phyloP scores from a whole-genome alignment of 2,113 vertebrate species.

The Ornithorhynchus anatinus region DNA sequence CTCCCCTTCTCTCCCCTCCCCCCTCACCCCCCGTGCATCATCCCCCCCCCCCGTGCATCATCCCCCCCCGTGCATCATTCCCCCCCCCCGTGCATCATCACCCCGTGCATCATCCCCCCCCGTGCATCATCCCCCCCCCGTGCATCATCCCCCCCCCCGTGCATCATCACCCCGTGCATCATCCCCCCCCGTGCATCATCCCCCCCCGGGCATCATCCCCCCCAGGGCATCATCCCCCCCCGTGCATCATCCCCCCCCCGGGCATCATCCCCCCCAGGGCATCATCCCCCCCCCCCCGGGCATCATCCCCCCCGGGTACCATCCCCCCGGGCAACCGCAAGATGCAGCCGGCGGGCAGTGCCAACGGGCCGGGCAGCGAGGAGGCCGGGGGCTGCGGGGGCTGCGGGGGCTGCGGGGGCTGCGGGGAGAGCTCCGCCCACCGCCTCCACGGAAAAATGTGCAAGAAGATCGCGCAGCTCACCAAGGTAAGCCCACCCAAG shows the following conservation, averaged over 20 bases:
- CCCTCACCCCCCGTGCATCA: background rate
- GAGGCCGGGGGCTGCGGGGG: too few species aligned
- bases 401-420: too few species aligned
- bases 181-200: background rate
- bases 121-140: background rate
- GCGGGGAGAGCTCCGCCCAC: conserved; percentile 67
- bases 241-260: conserved; percentile 68
- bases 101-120: accelerated
- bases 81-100: background rate
- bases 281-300: background rate
- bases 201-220: background rate
- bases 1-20: background rate
- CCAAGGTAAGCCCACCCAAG: conserved; percentile 81
- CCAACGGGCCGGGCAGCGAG: too few species aligned
- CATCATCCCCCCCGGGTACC: background rate
- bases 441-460: conserved; percentile 95
- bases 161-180: background rate
- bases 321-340: too few species aligned
- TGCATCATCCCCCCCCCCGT: background rate
- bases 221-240: background rate
- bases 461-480: conserved; percentile 99
- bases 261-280: background rate
- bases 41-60: background rate
- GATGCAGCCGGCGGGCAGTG: too few species aligned
- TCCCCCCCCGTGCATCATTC: background rate